These are phyloP conservation scores for Agrilus planipennis DNA, from an alignment of 1,140 invertebrate species.

Conservation along the genomic window DNA sequence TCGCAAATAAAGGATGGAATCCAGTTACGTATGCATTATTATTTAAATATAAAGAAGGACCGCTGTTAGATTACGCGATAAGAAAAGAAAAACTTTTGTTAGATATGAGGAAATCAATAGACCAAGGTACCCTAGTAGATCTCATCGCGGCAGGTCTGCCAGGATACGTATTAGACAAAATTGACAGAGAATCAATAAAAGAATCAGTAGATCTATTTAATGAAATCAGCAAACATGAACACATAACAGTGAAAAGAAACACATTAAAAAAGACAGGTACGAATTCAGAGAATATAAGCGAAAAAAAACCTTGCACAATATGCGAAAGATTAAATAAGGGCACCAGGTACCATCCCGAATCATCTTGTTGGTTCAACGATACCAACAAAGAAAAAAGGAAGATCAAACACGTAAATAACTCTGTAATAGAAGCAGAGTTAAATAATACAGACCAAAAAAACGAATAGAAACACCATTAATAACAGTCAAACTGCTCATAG, in stretches of 20 bases:
- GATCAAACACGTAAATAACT: slow-evolving; percentile 10
- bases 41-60: too few relatives aligned
- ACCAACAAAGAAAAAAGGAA: neutral
- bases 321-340: slow-evolving; percentile 1
- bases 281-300: slow-evolving; percentile 15
- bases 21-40: slow-evolving; percentile 24
- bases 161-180: slow-evolving; percentile 19
- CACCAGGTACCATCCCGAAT: slow-evolving; percentile 1
- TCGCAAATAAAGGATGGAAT: slow-evolving; percentile 25
- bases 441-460: slow-evolving; percentile 13
- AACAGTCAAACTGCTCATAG: slow-evolving; percentile 17
- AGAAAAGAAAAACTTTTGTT: slow-evolving; percentile 27
- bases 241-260: slow-evolving; percentile 16
- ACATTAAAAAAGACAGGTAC: slow-evolving; percentile 19
- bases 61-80: slow-evolving; percentile 28
- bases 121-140: slow-evolving; percentile 21
- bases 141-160: slow-evolving; percentile 22
- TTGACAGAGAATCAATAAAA: slow-evolving; percentile 18
- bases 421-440: slow-evolving; percentile 14
- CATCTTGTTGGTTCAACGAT: slow-evolving; percentile 4
- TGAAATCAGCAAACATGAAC: slow-evolving; percentile 22
- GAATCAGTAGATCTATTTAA: slow-evolving; percentile 18
- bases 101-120: too few relatives aligned
- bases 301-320: slow-evolving; percentile 6
- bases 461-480: slow-evolving; percentile 10